Percentiles rank a stretch among this genome's conserved stretches.
These are phyloP conservation scores for Schizaphis graminum DNA, from an alignment of 2,888 invertebrate species.

Conservation along the genomic window DNA sequence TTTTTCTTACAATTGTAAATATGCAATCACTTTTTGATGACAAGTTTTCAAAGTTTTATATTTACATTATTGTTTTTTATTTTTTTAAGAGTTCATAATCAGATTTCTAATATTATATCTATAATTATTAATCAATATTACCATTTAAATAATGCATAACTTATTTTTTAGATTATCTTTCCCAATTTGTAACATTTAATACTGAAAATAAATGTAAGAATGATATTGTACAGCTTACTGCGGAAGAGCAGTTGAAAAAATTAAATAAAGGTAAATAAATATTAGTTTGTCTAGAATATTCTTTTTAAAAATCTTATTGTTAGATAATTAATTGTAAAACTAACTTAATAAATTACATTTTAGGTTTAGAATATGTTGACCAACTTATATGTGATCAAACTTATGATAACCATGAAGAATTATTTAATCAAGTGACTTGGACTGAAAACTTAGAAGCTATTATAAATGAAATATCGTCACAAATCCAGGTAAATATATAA, in stretches of 20 bases:
- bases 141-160: neutral
- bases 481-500: slow-evolving; percentile 45
- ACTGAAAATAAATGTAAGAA: slow-evolving; percentile 29
- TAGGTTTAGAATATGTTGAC: slow-evolving; percentile 49
- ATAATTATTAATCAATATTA: neutral
- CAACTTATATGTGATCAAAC: slow-evolving; percentile 44
- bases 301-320: neutral
- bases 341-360: neutral
- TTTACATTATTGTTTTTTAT: neutral
- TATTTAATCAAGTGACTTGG: slow-evolving; percentile 61
- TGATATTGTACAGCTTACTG: neutral
- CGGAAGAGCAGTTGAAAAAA: slow-evolving; percentile 37
- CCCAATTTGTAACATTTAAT: slow-evolving; percentile 14
- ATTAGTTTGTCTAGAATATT: neutral
- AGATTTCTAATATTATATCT: neutral
- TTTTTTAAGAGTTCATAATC: neutral
- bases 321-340: neutral
- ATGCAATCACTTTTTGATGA: neutral
- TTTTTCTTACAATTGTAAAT: neutral
- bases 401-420: slow-evolving; percentile 47
- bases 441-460: slow-evolving; percentile 55
- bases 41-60: neutral
- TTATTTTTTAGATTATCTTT: slow-evolving; percentile 51
- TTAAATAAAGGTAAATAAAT: slow-evolving; percentile 50
- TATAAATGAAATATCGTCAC: slow-evolving; percentile 43